Evolutionary conservation across 2,888 invertebrate species (phyloP), one percentile per base, ranked within the genome.

Genomic region (Panopea generosa): DNA sequence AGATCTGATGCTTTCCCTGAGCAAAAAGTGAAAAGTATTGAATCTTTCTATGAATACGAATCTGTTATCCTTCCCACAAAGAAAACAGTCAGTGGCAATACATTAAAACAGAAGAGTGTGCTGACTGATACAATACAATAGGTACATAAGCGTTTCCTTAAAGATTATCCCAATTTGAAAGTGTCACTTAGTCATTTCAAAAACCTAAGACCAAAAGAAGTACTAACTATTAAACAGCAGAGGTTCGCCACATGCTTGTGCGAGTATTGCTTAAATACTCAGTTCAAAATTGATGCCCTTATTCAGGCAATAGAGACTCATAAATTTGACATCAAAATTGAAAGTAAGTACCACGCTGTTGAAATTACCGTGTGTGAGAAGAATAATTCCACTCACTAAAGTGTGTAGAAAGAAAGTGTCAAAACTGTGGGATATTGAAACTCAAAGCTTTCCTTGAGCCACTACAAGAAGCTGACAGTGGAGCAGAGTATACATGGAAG

Each of bases 301-400:
- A 67, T 40, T 11, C 16, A 26, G 20, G 53, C 53, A 9, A n/a
- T 65, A 18, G 55, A 65, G 43, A 33, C 55, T 27, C 26, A 53
- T 43, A 33, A 27, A 20, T 26, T 65, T 38, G 65, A 65, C 14
- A 38, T n/a, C 11, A 53, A 6, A 9, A 16, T 65, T 27, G 55
- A 65, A 65, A 65, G 65, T 18, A 65, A 65, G 53, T 65, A 65
- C 22, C n/a, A 65, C 55, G 65, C 53, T 18, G 65, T 65, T 27
- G 55, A 55, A 16, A 65, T 55, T 40, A 20, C 65, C 18, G 27
- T 65, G 20, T 55, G 65, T 27, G 55, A 62, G 2, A 52, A 62
- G 24, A 22, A 33, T 26, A 65, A 29, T 55, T 43, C n/a, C 55
- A 53, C 29, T 16, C 33, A 14, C 26, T 24, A 26, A 65, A 53